Conservation (phyloP, 2,113 vertebrate genomes). For the Ailurus styani region DNA sequence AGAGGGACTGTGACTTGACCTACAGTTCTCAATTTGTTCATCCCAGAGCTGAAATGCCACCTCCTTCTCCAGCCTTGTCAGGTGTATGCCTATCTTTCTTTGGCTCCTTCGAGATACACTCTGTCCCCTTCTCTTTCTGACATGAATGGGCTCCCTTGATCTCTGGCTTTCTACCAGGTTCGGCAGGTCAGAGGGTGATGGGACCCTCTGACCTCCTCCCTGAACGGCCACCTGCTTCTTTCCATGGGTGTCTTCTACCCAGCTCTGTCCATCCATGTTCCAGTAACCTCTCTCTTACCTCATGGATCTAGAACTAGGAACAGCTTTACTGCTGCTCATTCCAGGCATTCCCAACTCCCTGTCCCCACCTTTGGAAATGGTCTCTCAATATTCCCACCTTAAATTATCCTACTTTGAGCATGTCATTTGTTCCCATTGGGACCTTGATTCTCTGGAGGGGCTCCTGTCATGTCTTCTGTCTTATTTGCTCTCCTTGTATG, state of each 20-base stretch:
- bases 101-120: background rate
- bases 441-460: background rate
- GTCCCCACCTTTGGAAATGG: background rate
- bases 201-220: background rate
- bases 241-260: background rate
- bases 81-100: background rate
- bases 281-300: background rate
- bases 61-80: background rate
- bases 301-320: background rate
- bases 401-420: background rate
- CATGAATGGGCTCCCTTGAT: background rate
- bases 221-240: background rate
- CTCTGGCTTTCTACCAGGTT: background rate
- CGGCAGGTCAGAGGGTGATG: background rate
- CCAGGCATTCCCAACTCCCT: no score
- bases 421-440: background rate
- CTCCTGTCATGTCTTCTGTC: background rate
- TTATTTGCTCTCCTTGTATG: background rate
- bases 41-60: background rate
- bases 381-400: background rate
- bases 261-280: background rate
- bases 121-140: background rate
- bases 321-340: background rate
- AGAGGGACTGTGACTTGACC: background rate
- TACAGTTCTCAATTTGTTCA: background rate